Evolutionary conservation across 2,113 vertebrate genomes (phyloP), one percentile per base, ranked within the genome.

Genomic region (Lycaon pictus): DNA sequence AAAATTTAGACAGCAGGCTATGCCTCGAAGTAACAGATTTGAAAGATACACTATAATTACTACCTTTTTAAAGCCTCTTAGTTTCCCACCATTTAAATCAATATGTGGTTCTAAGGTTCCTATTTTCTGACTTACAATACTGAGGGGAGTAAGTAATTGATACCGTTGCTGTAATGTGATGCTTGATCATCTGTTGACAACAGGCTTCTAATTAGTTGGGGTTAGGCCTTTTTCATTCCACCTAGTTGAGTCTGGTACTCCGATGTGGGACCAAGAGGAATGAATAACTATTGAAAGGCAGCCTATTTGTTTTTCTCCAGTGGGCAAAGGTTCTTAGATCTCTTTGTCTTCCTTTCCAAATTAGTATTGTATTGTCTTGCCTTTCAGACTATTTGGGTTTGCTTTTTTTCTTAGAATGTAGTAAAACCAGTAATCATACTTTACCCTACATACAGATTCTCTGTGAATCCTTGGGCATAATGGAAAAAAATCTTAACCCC

Each of bases 91-190:
- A 48, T 43, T 32, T 93, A 82, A 91, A 88, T 95, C 86, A 85
- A 10, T 91, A 88, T 86, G 35, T 63, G 35, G 13, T 76, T 90
- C 74, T 92, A 25, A 94, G 27, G 25, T 86, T 88, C 67, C 32
- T 81, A 23, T 95, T 95, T 95, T 94, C 63, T 93, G 22, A 58
- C 65, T 95, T 62, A 4, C 55, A 37, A 87, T 92, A 88, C 55
- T 55, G 80, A 51, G 88, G 17, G 17, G 82, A 79, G 9, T 94
- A 60, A 95, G 48, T 94, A 76, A 87, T 74, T 86, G 74, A 29
- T 80, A 27, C 23, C 20, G 7, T 85, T 48, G 71, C 63, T 60
- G 0, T 89, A 82, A 63, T 67, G 6, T 83, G 62, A 65, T 58
- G 16, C 23, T 84, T 58, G 11, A 88, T 88, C 29, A 56, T 62